Evolutionary conservation across 2,888 invertebrate genomes (phyloP).

Genomic region (Parnassius orleans): DNA sequence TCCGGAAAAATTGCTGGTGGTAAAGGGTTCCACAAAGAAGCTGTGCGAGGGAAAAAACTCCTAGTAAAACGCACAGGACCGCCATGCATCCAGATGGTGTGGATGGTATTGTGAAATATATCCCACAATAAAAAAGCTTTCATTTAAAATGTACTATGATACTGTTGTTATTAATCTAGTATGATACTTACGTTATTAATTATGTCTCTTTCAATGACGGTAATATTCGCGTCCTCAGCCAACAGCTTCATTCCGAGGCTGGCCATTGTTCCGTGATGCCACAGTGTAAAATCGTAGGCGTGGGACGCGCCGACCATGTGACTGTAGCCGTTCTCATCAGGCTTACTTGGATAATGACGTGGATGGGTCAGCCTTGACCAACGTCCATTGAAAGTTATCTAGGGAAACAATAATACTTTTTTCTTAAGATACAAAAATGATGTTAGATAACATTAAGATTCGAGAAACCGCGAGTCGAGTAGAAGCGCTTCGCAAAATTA

Average conservation of each 20-base stretch:
- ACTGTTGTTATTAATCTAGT: not conserved
- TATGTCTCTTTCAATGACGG: constrained; percentile 54
- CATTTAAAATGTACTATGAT: no score
- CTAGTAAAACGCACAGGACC: no score
- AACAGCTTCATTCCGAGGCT: constrained; percentile 49
- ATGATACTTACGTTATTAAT: constrained; percentile 48
- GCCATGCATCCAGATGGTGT: no score
- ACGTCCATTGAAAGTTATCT: constrained; percentile 65
- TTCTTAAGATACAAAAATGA: not conserved
- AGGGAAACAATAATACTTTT: constrained; percentile 15
- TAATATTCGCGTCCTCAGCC: constrained; percentile 51
- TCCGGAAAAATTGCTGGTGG: no score
- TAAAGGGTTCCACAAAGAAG: no score
- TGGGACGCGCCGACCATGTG: constrained; percentile 71
- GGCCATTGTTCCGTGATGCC: constrained; percentile 55
- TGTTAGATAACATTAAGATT: no score
- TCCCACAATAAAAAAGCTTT: no score
- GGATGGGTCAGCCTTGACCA: constrained; percentile 71
- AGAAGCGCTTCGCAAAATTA: no score
- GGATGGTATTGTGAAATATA: no score
- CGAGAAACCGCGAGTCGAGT: no score
- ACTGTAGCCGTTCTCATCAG: constrained; percentile 66
- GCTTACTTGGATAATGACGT: constrained; percentile 61
- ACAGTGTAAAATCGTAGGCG: constrained; percentile 48
- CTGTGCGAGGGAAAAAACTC: no score